These are phyloP conservation scores for Caenorhabditis tropicalis DNA, from an alignment of 1,140 invertebrate genomes.

Conservation along the genomic window DNA sequence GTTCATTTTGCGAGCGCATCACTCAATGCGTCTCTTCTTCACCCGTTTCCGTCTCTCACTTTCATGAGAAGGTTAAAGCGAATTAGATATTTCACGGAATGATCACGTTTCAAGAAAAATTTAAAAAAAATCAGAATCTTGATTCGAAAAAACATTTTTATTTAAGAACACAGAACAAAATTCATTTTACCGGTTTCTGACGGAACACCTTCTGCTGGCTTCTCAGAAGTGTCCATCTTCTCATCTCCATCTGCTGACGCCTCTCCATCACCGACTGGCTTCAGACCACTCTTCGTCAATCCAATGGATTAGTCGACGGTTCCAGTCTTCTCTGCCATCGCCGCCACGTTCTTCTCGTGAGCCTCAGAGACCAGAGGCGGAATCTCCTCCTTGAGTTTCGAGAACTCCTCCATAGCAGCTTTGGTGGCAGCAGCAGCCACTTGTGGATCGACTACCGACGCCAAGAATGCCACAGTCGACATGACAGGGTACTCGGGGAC, in stretches of 20 bases:
- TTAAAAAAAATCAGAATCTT: no score
- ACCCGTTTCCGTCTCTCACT: no score
- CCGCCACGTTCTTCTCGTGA: constrained; percentile 90
- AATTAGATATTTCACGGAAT: no score
- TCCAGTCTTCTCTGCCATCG: constrained; percentile 78
- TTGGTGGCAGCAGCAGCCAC: constrained; percentile 95
- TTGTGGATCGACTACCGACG: constrained; percentile 95
- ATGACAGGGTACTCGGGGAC: constrained; percentile 98
- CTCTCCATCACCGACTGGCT: neutral
- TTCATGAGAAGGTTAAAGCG: no score
- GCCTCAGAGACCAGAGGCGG: constrained; percentile 91
- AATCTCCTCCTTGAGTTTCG: constrained; percentile 83
- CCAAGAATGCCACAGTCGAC: constrained; percentile 98
- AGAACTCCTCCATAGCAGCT: constrained; percentile 85
- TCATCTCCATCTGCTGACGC: neutral
- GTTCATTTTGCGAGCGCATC: no score
- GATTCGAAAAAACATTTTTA: no score
- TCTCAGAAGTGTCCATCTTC: constrained; percentile 30
- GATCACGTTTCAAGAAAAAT: no score
- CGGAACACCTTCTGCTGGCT: constrained; percentile 58
- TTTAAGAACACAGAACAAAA: no score
- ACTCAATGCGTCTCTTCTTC: no score
- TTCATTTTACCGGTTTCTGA: no score
- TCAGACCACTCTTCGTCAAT: constrained; percentile 76
- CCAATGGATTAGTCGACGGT: constrained; percentile 80